A percentile compares a stretch with the other conserved stretches of the same genome.
phyloP scores from a whole-genome alignment of 2,888 invertebrate genomes.

The Rhimphoctona megacephalus region DNA sequence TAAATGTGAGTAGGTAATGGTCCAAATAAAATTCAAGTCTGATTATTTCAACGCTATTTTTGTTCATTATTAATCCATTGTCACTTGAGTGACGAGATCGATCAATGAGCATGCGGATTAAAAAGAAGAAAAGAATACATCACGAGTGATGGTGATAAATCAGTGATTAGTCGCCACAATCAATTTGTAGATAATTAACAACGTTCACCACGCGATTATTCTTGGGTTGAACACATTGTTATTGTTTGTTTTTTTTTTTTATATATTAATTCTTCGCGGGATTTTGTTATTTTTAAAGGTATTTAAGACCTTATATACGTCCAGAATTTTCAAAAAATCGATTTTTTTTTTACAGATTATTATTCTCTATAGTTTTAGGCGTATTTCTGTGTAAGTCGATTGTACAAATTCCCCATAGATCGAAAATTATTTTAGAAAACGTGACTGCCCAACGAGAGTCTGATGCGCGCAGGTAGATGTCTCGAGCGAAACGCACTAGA shows the following conservation, averaged over 20 bases:
- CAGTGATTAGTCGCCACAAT: background rate
- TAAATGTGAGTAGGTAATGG: background rate
- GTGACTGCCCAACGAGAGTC: no score
- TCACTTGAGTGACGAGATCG: background rate
- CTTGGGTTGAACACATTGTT: background rate
- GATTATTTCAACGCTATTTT: background rate
- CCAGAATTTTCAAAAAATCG: no score
- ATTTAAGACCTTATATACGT: no score
- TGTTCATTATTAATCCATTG: slow-evolving; percentile 4
- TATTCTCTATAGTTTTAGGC: no score
- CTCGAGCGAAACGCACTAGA: no score
- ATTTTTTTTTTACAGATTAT: no score
- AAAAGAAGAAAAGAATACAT: background rate
- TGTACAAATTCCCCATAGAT: no score
- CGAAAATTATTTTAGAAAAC: no score
- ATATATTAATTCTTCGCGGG: background rate
- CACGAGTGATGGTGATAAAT: slow-evolving; percentile 8
- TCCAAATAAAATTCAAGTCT: background rate
- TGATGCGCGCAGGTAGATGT: no score
- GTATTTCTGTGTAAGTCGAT: no score
- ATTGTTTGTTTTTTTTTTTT: background rate
- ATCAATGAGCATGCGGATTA: background rate
- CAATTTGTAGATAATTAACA: background rate
- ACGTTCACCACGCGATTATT: background rate
- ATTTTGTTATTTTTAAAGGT: no score